Evolutionary conservation across 2,888 invertebrate genomes (phyloP), one percentile per base, ranked within the genome.

Genomic region (Eutolmus rufibarbis): DNA sequence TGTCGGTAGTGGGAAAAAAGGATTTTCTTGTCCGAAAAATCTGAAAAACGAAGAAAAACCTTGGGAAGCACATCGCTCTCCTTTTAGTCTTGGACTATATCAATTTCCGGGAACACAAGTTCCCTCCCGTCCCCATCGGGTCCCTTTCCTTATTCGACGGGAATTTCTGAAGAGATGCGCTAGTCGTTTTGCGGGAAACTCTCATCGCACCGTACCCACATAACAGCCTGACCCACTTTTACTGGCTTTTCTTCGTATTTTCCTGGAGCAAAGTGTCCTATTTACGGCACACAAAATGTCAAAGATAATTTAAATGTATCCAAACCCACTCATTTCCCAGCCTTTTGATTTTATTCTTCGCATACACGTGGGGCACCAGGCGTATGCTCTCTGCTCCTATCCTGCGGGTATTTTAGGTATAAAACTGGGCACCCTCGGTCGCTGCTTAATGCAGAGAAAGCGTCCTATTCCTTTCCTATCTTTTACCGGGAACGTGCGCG

Each of bases 291-390:
- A 51, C 31, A 81, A 81, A 51, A 81, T 81, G 81, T 56, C 81
- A 56, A 81, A 81, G 81, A 81, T 81, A 19, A 81, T 56, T 81
- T 56, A 56, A 56, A 81, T 28, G 81, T 56, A 81, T 81, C 56
- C 78, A 78, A 40, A 78, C 78, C 43, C 40, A 34, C 66, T 66
- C 66, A 66, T 66, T 66, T 66, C 43, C 43, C 43, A 78, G 78
- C 37, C 78, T 78, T 78, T 78, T 76, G 76, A 76, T 78, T 78
- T 78, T 43, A 43, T 43, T 78, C 46, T 19, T 28, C 66, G 66
- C 28, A 23, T 66, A 66, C 66, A 66, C 19, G 28, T 66, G 66
- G 23, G 66, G 9, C 12, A 28, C 9, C 28, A 23, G 23, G 28
- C 51, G 28, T 19, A 66, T 66, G 66, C 12, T 66, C 28, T n/a